phyloP scores from a whole-genome alignment of 2,888 invertebrate genomes.

The Caenorhabditis zanzibari region DNA sequence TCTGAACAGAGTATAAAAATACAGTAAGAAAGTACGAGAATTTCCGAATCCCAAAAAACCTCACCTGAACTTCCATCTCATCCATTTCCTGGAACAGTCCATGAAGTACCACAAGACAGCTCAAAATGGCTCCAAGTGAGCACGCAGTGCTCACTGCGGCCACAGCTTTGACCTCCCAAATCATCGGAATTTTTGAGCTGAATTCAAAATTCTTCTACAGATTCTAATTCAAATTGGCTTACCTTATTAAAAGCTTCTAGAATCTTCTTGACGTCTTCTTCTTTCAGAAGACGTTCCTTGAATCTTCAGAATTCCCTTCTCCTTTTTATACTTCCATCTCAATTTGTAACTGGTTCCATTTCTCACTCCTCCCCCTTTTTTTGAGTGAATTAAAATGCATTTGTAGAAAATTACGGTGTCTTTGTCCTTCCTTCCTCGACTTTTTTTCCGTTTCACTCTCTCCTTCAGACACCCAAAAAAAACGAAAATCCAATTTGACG shows the following conservation, averaged over 20 bases:
- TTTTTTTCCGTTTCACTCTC: conserved; percentile 15
- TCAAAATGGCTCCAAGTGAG: conserved; percentile 37
- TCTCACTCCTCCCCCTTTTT: neutral
- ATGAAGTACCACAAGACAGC: conserved; percentile 40
- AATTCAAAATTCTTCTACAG: neutral
- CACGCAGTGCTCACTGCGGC: conserved; percentile 36
- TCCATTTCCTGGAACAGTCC: conserved; percentile 55
- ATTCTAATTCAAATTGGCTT: neutral
- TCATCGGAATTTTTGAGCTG: conserved; percentile 12
- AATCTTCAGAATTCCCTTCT: neutral
- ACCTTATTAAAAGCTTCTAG: too few relatives aligned
- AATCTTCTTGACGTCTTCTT: too few relatives aligned
- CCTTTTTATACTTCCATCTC: conserved; percentile 8
- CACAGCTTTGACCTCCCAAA: conserved; percentile 44
- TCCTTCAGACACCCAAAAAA: neutral
- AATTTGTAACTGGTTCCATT: conserved; percentile 43
- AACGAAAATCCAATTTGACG: conserved; percentile 11
- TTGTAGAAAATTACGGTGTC: conserved; percentile 49
- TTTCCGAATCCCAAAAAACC: neutral
- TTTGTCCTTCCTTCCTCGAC: conserved; percentile 26
- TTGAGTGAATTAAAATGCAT: conserved; percentile 32
- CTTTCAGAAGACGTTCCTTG: neutral
- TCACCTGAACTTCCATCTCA: conserved; percentile 47
- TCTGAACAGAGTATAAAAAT: too few relatives aligned
- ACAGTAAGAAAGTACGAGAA: too few relatives aligned